Evolutionary conservation across 2,797 vertebrate genomes (phyloP), one percentile per base, ranked within the genome.

Genomic region (Pempheris klunzingeri): DNA sequence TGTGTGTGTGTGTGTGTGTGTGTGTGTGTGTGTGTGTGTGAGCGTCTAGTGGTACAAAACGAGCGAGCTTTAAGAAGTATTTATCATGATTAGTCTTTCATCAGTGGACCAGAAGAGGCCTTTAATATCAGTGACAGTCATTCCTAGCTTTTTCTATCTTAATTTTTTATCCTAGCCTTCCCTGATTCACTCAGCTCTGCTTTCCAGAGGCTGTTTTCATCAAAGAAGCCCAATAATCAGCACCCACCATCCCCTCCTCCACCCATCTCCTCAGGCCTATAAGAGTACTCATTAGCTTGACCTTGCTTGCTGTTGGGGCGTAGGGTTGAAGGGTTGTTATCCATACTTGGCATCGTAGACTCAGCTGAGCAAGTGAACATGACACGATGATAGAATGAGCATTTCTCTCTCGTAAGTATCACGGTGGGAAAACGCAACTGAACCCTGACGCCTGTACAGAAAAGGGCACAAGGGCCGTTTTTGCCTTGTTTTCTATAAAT

Each of bases 11-110:
- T 5, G 13, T 32, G 41, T 22, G 20, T 53, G 50, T 7, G n/a
- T 58, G 44, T 39, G 44, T 70, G 12, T 26, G 38, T 50, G 44
- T 64, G 59, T 9, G 28, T n/a, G 34, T 24, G 58, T 54, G 62
- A 68, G 52, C 54, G 13, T 76, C 24, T 62, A 28, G n/a, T 6
- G 4, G 26, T 60, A 24, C 49, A 72, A 88, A 88, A 87, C 83
- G 77, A 83, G 67, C 59, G 15, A 63, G 66, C 74, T 47, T 80
- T 78, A 84, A 86, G 74, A 67, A 79, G 72, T 83, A 86, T 92
- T 90, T 86, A 90, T 91, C 87, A 82, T 88, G 83, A 90, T 92
- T 88, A 87, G 87, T 88, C 87, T 78, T 88, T 90, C 83, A 89
- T 90, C 87, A 90, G 83, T 77, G 80, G 83, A 80, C 80, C 80